These are phyloP conservation scores for Zaprionus lineosus DNA, from an alignment of 2,888 invertebrate genomes.

Conservation along the genomic window DNA sequence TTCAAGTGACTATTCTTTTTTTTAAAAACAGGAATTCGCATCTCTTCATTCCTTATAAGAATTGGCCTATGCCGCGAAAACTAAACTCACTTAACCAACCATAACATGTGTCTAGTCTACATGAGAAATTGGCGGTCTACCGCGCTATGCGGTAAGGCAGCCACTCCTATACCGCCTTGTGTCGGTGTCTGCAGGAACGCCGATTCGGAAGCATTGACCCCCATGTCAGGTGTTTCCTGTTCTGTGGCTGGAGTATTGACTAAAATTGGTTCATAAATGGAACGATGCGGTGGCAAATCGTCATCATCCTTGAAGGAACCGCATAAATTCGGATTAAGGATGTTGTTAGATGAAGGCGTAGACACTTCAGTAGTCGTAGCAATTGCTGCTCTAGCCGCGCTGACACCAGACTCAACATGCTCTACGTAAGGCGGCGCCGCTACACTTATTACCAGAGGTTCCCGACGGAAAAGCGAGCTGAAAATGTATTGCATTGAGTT, in stretches of 20 bases:
- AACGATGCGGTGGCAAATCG: conserved; percentile 75
- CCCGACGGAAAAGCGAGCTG: conserved; percentile 63
- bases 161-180: conserved; percentile 81
- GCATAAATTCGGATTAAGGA: conserved; percentile 83
- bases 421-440: conserved; percentile 79
- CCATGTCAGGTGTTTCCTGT: conserved; percentile 20
- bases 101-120: conserved; percentile 34
- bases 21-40: conserved; percentile 7
- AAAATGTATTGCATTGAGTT: not conserved
- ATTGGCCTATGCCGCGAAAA: conserved; percentile 34
- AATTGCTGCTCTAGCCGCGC: conserved; percentile 22
- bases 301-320: conserved; percentile 82
- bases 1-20: conserved; percentile 34
- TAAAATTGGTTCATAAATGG: conserved; percentile 81
- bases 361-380: conserved; percentile 36
- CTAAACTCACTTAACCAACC: conserved; percentile 33
- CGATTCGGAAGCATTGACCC: conserved; percentile 57
- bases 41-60: conserved; percentile 25
- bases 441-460: conserved; percentile 66
- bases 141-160: conserved; percentile 75
- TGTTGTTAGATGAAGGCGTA: conserved; percentile 81
- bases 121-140: conserved; percentile 67
- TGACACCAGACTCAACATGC: conserved; percentile 56
- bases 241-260: conserved; percentile 55
- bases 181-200: conserved; percentile 80